A percentile compares a stretch with the other conserved stretches of the same genome.
Evolutionary conservation across 2,113 vertebrate species (phyloP).

Genomic region (Anguilla japonica): DNA sequence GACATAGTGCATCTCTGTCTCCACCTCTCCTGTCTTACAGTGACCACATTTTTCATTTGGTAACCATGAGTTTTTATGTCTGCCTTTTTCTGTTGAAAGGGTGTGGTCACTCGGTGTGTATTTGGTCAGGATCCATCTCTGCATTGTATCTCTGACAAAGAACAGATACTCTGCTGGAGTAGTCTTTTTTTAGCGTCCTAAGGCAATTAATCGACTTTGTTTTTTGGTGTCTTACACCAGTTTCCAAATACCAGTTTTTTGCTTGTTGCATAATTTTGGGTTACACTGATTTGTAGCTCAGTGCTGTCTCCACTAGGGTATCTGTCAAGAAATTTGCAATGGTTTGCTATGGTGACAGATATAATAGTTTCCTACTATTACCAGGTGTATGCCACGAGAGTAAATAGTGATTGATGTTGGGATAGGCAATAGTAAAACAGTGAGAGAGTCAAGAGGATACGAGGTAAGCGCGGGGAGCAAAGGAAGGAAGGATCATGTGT

Average conservation of each 20-base stretch:
- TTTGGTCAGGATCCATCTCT: too few relatives aligned
- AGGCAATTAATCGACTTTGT: too few relatives aligned
- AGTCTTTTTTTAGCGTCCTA: too few relatives aligned
- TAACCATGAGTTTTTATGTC: too few relatives aligned
- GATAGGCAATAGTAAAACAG: not conserved
- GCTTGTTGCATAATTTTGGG: too few relatives aligned
- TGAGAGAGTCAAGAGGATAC: not conserved
- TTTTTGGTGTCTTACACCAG: too few relatives aligned
- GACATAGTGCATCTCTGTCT: slow-evolving; percentile 44
- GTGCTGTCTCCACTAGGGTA: slow-evolving; percentile 66
- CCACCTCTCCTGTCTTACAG: slow-evolving; percentile 39
- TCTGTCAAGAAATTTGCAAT: slow-evolving; percentile 73
- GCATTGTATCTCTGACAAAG: too few relatives aligned
- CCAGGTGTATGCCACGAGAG: not conserved
- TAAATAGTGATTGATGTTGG: slow-evolving; percentile 26
- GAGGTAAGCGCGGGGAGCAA: slow-evolving; percentile 15
- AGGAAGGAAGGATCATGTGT: slow-evolving; percentile 22
- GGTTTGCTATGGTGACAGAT: slow-evolving; percentile 75
- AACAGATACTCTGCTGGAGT: too few relatives aligned
- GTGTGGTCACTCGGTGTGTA: too few relatives aligned
- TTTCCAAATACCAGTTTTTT: too few relatives aligned
- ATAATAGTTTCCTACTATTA: slow-evolving; percentile 63
- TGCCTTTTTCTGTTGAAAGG: too few relatives aligned
- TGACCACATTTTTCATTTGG: slow-evolving; percentile 19
- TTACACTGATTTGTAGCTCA: slow-evolving; percentile 18